These are phyloP conservation scores for Pelochelys cantorii DNA, from an alignment of 2,797 vertebrate genomes.

Conservation along the genomic window DNA sequence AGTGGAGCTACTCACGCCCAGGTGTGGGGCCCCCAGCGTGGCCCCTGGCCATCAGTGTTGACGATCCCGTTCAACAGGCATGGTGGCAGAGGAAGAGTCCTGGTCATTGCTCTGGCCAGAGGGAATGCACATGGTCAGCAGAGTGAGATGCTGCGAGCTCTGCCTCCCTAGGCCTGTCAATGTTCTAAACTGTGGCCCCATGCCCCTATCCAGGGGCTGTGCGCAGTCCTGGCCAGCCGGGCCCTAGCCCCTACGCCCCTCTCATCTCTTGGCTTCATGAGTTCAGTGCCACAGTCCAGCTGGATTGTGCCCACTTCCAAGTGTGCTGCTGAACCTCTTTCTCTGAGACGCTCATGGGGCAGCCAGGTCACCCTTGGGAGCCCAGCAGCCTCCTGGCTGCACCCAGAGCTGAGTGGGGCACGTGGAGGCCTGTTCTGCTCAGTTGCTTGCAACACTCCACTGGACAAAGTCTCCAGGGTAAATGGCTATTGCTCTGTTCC, in stretches of 20 bases:
- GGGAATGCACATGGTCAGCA: neutral
- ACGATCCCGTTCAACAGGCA: neutral
- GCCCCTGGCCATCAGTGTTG: neutral
- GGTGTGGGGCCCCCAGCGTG: neutral
- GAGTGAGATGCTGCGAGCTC: too few species aligned
- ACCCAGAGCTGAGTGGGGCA: rapidly evolving
- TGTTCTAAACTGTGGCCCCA: neutral
- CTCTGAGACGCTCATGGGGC: neutral
- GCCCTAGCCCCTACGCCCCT: neutral
- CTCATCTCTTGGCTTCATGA: neutral
- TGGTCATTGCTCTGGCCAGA: neutral
- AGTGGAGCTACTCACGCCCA: neutral
- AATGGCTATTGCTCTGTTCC: neutral
- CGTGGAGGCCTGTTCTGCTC: neutral
- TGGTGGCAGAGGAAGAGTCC: neutral
- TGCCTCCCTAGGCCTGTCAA: neutral
- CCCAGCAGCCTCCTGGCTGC: rapidly evolving
- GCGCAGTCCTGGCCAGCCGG: neutral
- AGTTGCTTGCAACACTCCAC: neutral
- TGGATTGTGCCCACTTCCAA: neutral
- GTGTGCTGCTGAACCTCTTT: rapidly evolving
- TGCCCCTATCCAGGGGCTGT: neutral
- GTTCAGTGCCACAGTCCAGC: neutral
- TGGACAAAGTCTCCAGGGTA: neutral
- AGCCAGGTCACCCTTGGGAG: rapidly evolving